These are phyloP conservation scores for Yponomeuta plumbellus DNA, from an alignment of 2,888 invertebrate genomes.

Conservation along the genomic window DNA sequence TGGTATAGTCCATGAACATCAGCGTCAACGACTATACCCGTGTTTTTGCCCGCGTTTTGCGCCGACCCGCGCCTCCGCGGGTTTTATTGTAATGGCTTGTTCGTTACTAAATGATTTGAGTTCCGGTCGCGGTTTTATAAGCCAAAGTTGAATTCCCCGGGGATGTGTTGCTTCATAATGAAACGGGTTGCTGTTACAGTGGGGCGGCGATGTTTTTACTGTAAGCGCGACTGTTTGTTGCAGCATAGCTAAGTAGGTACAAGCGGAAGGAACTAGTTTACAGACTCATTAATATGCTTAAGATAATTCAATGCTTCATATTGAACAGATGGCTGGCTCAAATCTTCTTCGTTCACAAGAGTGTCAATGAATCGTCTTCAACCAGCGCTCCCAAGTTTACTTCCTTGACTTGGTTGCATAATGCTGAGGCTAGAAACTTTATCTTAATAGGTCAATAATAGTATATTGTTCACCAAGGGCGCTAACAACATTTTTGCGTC, in stretches of 20 bases:
- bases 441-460: too few species aligned
- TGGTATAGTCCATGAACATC: not conserved
- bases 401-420: too few species aligned
- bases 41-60: not conserved
- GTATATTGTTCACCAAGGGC: too few species aligned
- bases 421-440: too few species aligned
- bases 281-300: too few species aligned
- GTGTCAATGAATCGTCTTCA: too few species aligned
- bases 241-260: not conserved
- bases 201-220: not conserved
- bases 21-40: not conserved
- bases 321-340: too few species aligned
- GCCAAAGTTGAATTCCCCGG: not conserved
- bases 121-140: not conserved
- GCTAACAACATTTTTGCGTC: too few species aligned
- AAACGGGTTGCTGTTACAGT: slow-evolving; percentile 16
- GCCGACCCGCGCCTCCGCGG: not conserved
- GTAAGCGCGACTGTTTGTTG: not conserved
- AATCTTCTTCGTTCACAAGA: too few species aligned
- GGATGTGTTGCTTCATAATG: not conserved
- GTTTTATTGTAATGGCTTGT: not conserved
- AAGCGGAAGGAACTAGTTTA: not conserved
- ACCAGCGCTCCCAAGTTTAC: too few species aligned
- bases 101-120: not conserved
- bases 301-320: too few species aligned